Percentiles rank a stretch among this genome's conserved stretches.
Conservation (phyloP, 2,797 vertebrate species). For the Schizopygopsis pylzovi region DNA sequence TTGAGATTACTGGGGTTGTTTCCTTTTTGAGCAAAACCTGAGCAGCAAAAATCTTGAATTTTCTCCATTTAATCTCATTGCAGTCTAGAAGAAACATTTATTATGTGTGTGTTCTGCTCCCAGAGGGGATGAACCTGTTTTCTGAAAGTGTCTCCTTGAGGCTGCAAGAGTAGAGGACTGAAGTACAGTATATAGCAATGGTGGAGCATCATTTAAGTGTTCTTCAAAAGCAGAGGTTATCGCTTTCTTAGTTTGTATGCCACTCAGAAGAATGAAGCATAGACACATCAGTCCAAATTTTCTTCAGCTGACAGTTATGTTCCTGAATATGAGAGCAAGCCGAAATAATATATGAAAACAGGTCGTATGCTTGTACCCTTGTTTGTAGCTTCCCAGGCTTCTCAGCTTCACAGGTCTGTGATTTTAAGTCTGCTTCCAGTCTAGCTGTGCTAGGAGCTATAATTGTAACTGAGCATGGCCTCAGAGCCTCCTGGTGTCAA, state of each 20-base stretch:
- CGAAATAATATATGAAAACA: constrained; percentile 29
- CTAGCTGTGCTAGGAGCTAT: constrained; percentile 68
- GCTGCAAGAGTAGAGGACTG: neutral
- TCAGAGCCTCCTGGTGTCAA: constrained; percentile 68
- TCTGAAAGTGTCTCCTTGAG: constrained; percentile 19
- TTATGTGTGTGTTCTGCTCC: neutral
- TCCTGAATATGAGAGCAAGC: constrained; percentile 9
- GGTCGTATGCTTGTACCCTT: neutral
- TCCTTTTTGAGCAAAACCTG: neutral
- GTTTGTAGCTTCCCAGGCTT: constrained; percentile 36
- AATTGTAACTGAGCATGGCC: constrained; percentile 64
- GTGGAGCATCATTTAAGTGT: neutral
- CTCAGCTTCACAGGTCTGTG: constrained; percentile 39
- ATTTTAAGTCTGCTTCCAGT: constrained; percentile 37
- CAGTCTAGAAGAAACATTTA: neutral
- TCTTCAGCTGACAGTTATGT: constrained; percentile 1
- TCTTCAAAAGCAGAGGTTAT: neutral
- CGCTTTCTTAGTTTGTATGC: neutral
- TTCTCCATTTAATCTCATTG: neutral
- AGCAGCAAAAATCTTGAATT: neutral
- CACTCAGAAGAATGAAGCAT: neutral
- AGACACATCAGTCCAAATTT: neutral
- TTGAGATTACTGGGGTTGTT: neutral
- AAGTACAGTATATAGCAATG: constrained; percentile 11
- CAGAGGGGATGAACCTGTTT: constrained; percentile 6